phyloP scores from a whole-genome alignment of 2,888 invertebrate species.

The Drosophila lutescens region DNA sequence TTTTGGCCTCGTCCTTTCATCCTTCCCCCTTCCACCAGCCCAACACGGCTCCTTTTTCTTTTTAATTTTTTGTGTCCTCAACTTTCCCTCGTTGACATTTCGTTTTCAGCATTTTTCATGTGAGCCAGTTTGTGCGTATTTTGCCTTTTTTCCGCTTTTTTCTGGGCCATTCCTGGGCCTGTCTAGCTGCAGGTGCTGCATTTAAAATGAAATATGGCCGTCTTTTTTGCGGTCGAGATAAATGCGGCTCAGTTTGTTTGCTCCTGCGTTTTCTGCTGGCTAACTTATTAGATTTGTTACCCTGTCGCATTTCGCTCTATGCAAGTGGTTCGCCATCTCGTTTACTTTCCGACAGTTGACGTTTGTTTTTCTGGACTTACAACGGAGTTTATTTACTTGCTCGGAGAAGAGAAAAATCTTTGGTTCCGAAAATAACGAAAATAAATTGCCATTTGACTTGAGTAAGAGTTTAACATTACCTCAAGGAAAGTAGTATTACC shows the following conservation, averaged over 20 bases:
- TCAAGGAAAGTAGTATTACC: too few species aligned
- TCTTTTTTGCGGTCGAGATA: constrained; percentile 75
- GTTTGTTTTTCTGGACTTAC: constrained; percentile 11
- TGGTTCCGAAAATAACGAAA: not conserved
- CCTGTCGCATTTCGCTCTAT: constrained; percentile 9
- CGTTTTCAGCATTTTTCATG: constrained; percentile 56
- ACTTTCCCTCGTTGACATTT: constrained; percentile 70
- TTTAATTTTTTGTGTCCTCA: constrained; percentile 32
- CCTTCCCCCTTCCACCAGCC: constrained; percentile 4
- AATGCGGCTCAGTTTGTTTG: constrained; percentile 71
- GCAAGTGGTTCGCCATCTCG: constrained; percentile 15
- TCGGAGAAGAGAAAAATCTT: not conserved
- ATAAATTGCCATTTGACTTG: not conserved
- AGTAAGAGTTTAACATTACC: not conserved
- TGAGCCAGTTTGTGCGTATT: constrained; percentile 14
- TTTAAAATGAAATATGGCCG: constrained; percentile 75
- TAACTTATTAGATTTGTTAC: constrained; percentile 65
- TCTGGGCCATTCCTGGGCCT: constrained; percentile 20
- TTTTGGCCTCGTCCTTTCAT: constrained; percentile 22
- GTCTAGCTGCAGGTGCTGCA: constrained; percentile 73
- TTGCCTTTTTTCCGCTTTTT: constrained; percentile 7
- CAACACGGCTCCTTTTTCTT: constrained; percentile 10
- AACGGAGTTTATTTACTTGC: not conserved
- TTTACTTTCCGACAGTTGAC: constrained; percentile 12
- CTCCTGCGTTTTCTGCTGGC: constrained; percentile 49